Conservation (phyloP, 2,888 invertebrate genomes). For the Morpho helenor region DNA sequence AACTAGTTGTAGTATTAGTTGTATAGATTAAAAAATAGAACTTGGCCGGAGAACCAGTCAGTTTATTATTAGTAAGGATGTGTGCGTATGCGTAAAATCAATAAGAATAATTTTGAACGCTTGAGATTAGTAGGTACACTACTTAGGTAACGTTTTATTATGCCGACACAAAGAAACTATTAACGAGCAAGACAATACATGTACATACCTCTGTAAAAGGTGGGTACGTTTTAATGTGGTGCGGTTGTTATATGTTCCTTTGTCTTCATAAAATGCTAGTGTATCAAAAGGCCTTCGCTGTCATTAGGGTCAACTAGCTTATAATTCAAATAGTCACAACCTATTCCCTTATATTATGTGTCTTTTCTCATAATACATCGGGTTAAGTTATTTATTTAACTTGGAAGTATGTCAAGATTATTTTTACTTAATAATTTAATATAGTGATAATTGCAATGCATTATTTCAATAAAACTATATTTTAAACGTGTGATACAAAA, state of each 20-base stretch:
- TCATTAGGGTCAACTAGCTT: slow-evolving; percentile 66
- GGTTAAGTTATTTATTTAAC: background rate
- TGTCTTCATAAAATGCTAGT: slow-evolving; percentile 26
- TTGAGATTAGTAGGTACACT: background rate
- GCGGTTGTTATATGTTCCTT: slow-evolving; percentile 26
- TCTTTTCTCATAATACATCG: background rate
- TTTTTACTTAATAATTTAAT: no score
- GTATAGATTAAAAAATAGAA: no score
- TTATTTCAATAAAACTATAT: no score
- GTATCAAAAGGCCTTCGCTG: slow-evolving; percentile 51
- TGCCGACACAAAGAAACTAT: slow-evolving; percentile 12
- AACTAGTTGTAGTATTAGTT: no score
- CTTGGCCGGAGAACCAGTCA: no score
- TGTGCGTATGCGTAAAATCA: no score
- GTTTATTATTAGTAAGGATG: no score
- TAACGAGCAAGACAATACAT: slow-evolving; percentile 19
- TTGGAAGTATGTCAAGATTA: no score
- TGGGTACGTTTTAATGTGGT: slow-evolving; percentile 22
- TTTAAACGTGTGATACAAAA: no score
- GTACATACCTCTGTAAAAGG: slow-evolving; percentile 19
- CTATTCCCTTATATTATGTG: slow-evolving; percentile 6
- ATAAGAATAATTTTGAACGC: no score
- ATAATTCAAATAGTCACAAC: slow-evolving; percentile 32
- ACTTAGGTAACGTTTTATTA: slow-evolving; percentile 5
- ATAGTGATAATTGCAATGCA: no score